Percentiles rank a stretch among this genome's conserved stretches.
These are phyloP conservation scores for Sarcophaga subvicina DNA, from an alignment of 2,888 invertebrate genomes.

Conservation along the genomic window DNA sequence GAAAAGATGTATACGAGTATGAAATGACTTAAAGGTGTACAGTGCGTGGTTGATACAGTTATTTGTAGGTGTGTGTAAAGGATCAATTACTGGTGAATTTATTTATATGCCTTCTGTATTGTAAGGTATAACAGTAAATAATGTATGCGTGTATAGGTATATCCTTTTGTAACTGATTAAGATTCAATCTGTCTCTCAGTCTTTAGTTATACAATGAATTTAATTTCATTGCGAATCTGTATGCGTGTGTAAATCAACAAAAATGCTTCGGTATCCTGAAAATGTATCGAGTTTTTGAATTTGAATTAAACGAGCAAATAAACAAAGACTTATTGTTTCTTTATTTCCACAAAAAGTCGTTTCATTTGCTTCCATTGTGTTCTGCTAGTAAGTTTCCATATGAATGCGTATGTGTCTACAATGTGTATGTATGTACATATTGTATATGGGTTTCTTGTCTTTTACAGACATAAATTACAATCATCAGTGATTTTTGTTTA, in stretches of 20 bases:
- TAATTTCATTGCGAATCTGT: slow-evolving; percentile 14
- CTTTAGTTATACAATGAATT: slow-evolving; percentile 27
- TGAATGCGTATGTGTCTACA: neutral
- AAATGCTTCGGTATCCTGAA: neutral
- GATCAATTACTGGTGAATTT: too few relatives aligned
- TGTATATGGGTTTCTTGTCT: neutral
- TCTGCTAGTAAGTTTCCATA: neutral
- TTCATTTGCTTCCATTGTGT: neutral
- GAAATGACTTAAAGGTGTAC: slow-evolving; percentile 23
- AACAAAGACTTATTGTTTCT: slow-evolving; percentile 22
- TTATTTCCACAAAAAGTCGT: neutral
- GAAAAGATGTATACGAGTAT: neutral
- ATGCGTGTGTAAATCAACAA: neutral
- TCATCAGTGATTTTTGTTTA: slow-evolving; percentile 33
- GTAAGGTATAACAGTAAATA: too few relatives aligned
- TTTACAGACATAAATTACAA: slow-evolving; percentile 27
- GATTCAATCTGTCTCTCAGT: slow-evolving; percentile 46
- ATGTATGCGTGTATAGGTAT: neutral
- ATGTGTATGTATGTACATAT: too few relatives aligned
- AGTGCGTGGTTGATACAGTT: neutral
- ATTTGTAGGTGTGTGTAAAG: neutral
- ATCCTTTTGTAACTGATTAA: slow-evolving; percentile 14
- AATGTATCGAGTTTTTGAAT: slow-evolving; percentile 29
- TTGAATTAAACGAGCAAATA: neutral
- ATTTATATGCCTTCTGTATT: too few relatives aligned